Base-by-base conservation (phyloP, 1,140 invertebrate genomes). In the Maniola jurtina region DNA sequence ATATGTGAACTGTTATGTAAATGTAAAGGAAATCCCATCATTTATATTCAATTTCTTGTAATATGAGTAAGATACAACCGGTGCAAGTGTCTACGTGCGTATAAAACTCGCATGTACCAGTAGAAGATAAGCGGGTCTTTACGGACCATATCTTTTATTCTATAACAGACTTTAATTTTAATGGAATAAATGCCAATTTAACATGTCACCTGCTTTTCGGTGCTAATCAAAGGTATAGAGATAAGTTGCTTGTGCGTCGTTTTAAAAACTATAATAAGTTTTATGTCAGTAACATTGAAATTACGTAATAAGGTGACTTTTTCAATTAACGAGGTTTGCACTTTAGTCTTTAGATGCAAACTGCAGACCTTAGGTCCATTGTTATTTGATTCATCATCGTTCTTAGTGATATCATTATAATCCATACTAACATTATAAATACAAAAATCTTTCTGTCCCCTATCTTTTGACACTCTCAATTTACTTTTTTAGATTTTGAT, bases 21-120 rank as follows among this genome's bases (percentile, higher is more conserved):
- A 58, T 45, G 33, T 47, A 65, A 50, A 65, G 63, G 63, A 65
- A 65, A 65, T 58, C 55, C 47, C 16, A 59, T 61, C 48, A 61
- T 61, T 65, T 57, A 50, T 59, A 50, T 56, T 34, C 16, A 40
- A 45, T 48, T 48, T 59, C 63, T 59, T 50, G 63, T 58, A 65
- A 65, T 52, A 57, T 33, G 62, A 65, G 64, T 42, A 57, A 58
- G 38, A 35, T 42, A 45, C 38, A 52, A 52, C 48, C 14, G 48
- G 48, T 52, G 48, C 48, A 16, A 52, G 48, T 52, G 48, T 52
- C 14, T 25, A 16, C 14, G 15, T 52, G 48, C 8, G 45, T 7
- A 9, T 52, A 25, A 2, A 25, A n/a, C n/a, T n/a, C n/a, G n/a
- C n/a, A n/a, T n/a, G 2, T 25, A 25, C 14, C 5, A 25, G 48